These are phyloP conservation scores for Portevinia maculata DNA, from an alignment of 2,888 invertebrate genomes.

Conservation along the genomic window DNA sequence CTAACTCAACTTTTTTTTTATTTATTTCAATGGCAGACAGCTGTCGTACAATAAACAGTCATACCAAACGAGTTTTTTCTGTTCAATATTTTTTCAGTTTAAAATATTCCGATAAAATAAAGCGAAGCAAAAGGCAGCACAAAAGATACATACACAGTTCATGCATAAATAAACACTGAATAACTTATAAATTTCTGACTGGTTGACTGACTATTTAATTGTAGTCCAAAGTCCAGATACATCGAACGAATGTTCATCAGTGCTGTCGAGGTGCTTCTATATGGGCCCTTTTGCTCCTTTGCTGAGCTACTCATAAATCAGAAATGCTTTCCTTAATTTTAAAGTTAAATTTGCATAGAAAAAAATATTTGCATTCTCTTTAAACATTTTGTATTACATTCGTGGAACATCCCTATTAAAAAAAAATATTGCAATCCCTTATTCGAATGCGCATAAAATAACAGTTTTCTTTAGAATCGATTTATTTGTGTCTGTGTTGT, in stretches of 20 bases:
- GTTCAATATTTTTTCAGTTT: slow-evolving; percentile 5
- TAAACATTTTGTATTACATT: too few relatives aligned
- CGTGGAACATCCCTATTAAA: too few relatives aligned
- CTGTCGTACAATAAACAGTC: slow-evolving; percentile 22
- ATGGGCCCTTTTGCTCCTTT: too few relatives aligned
- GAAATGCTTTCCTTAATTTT: too few relatives aligned
- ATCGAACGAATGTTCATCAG: slow-evolving; percentile 31
- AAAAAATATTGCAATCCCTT: too few relatives aligned
- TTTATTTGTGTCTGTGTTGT: too few relatives aligned
- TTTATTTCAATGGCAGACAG: slow-evolving; percentile 7
- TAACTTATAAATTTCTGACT: slow-evolving; percentile 14
- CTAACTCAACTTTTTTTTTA: slow-evolving; percentile 13
- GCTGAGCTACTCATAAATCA: too few relatives aligned
- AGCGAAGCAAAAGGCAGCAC: not conserved
- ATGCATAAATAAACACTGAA: slow-evolving; percentile 10
- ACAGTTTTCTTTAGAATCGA: too few relatives aligned
- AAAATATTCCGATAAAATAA: not conserved
- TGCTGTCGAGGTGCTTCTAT: too few relatives aligned
- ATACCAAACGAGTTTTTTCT: slow-evolving; percentile 35
- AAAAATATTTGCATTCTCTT: too few relatives aligned
- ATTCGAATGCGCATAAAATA: too few relatives aligned
- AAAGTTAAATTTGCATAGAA: too few relatives aligned
- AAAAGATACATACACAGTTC: not conserved
- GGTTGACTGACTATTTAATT: slow-evolving; percentile 57
- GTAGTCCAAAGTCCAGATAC: slow-evolving; percentile 54